A percentile compares a stretch with the other conserved stretches of the same genome.
phyloP scores from a whole-genome alignment of 2,888 invertebrate species.

The Dermolepida albohirtum region DNA sequence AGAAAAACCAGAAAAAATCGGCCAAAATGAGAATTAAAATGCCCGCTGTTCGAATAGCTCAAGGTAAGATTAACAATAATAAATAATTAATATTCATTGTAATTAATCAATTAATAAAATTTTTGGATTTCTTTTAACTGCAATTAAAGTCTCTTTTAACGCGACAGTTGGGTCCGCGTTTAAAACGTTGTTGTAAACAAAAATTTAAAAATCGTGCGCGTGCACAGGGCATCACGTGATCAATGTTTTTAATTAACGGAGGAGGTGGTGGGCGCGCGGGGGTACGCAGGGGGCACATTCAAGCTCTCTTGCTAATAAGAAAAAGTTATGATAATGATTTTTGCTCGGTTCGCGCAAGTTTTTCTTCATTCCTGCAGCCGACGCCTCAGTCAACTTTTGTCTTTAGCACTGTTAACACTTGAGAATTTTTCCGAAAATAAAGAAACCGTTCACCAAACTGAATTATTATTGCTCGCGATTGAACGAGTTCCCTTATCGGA shows the following conservation, averaged over 20 bases:
- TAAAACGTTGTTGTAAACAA: constrained; percentile 7
- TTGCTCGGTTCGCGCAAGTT: constrained; percentile 63
- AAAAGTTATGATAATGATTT: constrained; percentile 66
- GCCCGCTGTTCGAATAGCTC: constrained; percentile 96
- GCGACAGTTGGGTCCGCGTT: not conserved
- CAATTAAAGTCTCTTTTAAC: constrained; percentile 6
- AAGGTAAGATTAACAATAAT: constrained; percentile 78
- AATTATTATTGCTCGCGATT: not conserved
- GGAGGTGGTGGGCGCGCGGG: constrained; percentile 53
- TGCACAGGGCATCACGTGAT: constrained; percentile 53
- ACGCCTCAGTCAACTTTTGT: constrained; percentile 54
- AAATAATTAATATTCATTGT: not conserved
- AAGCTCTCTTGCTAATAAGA: constrained; percentile 61
- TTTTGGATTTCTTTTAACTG: not conserved
- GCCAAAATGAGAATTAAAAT: constrained; percentile 96
- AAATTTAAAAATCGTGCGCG: constrained; percentile 44
- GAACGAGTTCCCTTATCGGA: no score
- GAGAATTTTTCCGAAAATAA: constrained; percentile 7
- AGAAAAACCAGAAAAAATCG: constrained; percentile 10
- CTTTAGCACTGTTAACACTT: constrained; percentile 51
- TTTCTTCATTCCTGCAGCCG: constrained; percentile 54
- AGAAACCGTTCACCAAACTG: not conserved
- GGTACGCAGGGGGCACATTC: constrained; percentile 42
- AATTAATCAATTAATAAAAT: constrained; percentile 6
- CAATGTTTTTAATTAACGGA: constrained; percentile 59